Conservation (phyloP, 2,888 invertebrate genomes). For the Plebejus melissa region DNA sequence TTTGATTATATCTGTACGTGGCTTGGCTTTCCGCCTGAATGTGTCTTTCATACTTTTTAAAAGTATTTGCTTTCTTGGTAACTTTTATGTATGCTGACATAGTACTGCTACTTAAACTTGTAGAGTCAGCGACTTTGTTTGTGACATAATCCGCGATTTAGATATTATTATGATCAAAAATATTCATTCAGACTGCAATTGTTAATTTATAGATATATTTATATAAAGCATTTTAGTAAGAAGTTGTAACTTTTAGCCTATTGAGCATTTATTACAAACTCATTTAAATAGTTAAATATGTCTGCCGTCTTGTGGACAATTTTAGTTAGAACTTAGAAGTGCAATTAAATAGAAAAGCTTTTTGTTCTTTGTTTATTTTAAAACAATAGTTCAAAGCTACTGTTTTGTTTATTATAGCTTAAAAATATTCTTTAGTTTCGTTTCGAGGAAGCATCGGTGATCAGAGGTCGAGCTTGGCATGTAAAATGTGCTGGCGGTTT, state of each 20-base stretch:
- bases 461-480: conserved; percentile 54
- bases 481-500: conserved; percentile 49
- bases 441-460: conserved; percentile 56
- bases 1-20: conserved; percentile 62
- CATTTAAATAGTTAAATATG: not conserved
- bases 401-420: conserved; percentile 34
- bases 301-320: not conserved
- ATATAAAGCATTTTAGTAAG: too few relatives aligned
- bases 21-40: conserved; percentile 49
- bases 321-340: not conserved
- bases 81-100: conserved; percentile 17
- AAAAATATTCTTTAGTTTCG: conserved; percentile 51
- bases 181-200: not conserved
- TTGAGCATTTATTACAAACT: too few relatives aligned
- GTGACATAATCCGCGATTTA: not conserved
- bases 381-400: conserved; percentile 29
- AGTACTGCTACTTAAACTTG: not conserved
- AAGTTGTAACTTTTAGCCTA: too few relatives aligned
- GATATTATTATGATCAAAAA: not conserved
- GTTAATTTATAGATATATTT: too few relatives aligned
- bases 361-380: not conserved
- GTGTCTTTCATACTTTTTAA: conserved; percentile 27
- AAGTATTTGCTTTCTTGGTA: conserved; percentile 27
- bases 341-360: conserved; percentile 3
- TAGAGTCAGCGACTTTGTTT: not conserved